phyloP scores from a whole-genome alignment of 1,140 invertebrate genomes.

The Vanessa atalanta region DNA sequence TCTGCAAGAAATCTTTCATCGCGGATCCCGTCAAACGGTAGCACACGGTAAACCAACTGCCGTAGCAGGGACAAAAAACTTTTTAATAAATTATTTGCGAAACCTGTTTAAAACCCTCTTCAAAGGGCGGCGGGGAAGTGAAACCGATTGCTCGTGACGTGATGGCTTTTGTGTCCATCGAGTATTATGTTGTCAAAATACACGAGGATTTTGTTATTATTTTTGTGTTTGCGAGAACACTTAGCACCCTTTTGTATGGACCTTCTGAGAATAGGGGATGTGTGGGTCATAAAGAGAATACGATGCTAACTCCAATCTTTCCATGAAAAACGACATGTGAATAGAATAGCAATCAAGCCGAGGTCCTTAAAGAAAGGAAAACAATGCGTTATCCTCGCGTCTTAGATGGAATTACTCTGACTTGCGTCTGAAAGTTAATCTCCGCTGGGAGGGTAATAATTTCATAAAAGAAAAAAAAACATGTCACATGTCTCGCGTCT shows the following conservation, averaged over 20 bases:
- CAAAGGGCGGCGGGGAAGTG: conserved; percentile 69
- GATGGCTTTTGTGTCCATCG: conserved; percentile 72
- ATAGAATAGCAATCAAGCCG: conserved; percentile 65
- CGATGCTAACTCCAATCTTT: conserved; percentile 56
- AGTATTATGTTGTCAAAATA: conserved; percentile 81
- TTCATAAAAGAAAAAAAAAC: conserved; percentile 39
- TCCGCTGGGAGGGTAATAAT: conserved; percentile 40
- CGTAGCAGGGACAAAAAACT: conserved; percentile 62
- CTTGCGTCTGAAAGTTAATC: conserved; percentile 43
- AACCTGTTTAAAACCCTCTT: conserved; percentile 74
- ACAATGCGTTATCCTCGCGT: conserved; percentile 52
- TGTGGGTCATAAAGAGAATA: conserved; percentile 56
- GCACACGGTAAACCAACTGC: conserved; percentile 61
- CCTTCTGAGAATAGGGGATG: conserved; percentile 69
- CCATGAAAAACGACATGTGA: conserved; percentile 64
- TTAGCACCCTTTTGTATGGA: conserved; percentile 74
- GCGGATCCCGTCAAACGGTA: conserved; percentile 69
- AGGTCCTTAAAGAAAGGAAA: conserved; percentile 49
- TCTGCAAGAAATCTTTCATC: conserved; percentile 70
- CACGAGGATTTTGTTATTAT: conserved; percentile 79
- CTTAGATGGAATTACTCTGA: conserved; percentile 36
- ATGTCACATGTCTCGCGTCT: conserved; percentile 47
- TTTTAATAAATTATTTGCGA: conserved; percentile 79
- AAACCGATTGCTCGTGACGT: conserved; percentile 77
- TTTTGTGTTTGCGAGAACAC: conserved; percentile 78